phyloP scores from a whole-genome alignment of 2,888 invertebrate genomes.

The Andrena dorsata region DNA sequence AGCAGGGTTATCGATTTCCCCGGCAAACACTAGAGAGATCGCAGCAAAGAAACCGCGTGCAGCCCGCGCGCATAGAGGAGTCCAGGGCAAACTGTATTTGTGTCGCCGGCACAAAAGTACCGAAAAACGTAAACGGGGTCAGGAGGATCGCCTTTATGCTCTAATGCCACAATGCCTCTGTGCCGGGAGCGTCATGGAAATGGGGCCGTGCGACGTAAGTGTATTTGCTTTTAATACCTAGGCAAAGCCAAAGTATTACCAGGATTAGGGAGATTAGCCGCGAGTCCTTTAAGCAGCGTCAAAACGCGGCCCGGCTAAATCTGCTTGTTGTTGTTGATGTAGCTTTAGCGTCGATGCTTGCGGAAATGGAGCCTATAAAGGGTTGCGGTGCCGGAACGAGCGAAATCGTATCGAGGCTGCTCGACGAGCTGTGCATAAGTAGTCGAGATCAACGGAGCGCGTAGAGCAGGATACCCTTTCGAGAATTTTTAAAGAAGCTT shows the following conservation, averaged over 20 bases:
- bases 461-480: constrained; percentile 11
- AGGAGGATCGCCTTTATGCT: constrained; percentile 61
- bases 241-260: constrained; percentile 82
- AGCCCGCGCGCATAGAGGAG: neutral
- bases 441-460: constrained; percentile 40
- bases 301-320: constrained; percentile 53
- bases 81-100: constrained; percentile 34
- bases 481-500: constrained; percentile 20
- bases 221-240: constrained; percentile 80
- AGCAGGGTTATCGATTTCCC: neutral
- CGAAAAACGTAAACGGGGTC: constrained; percentile 75
- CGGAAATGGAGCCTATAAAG: constrained; percentile 75
- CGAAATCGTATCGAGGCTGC: constrained; percentile 26
- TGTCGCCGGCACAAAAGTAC: constrained; percentile 42
- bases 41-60: neutral
- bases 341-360: constrained; percentile 52
- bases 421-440: constrained; percentile 21
- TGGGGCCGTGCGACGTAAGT: constrained; percentile 73
- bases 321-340: constrained; percentile 71
- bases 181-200: constrained; percentile 48
- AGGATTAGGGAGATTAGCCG: constrained; percentile 77
- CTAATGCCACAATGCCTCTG: constrained; percentile 56
- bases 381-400: constrained; percentile 69
- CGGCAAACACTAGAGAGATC: neutral
- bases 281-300: constrained; percentile 58